Evolutionary conservation across 1,140 invertebrate species (phyloP), one percentile per base, ranked within the genome.

Genomic region (Papilio polyxenes): DNA sequence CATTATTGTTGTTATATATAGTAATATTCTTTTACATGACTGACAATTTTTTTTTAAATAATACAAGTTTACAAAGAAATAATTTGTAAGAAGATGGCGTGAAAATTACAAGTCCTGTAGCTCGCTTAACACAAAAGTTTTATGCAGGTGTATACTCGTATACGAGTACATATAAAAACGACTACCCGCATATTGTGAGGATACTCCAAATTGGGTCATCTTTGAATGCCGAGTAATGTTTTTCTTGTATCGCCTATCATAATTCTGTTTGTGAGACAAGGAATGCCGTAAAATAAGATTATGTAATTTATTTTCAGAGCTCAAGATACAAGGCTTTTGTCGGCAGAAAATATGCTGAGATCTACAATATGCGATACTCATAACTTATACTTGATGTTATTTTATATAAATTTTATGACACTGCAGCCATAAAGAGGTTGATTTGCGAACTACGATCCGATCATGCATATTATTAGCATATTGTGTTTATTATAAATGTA

Each of bases 201-300:
- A 72, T 72, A 37, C 65, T 13, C 11, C 48, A 77, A 77, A 77
- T 20, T 56, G 48, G 75, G 75, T 56, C 48, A 77, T 56, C 65
- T 72, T 72, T 72, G 65, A 72, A 72, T 31, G 65, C 65, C 75
- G 75, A 53, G 49, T 51, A 51, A 49, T 77, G 49, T 77, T 77
- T 77, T 49, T 49, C 48, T 53, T 53, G 75, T 77, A 77, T 53
- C 75, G 75, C 23, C 7, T 23, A 77, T 37, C 75, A 53, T 77
- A 77, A 77, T 77, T 53, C 48, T 53, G 56, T 77, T 77, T 77
- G 49, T 53, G 75, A 77, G 75, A 51, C 75, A 77, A 77, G 49
- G 48, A 77, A 77, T 77, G 48, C 48, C 75, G 44, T 77, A 31
- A 77, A 77, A 77, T 53, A 77, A 77, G 75, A 49, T 77, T 77